Percentiles rank a stretch among this genome's conserved stretches.
phyloP scores from a whole-genome alignment of 1,140 invertebrate species.

The Aporrectodea caliginosa region DNA sequence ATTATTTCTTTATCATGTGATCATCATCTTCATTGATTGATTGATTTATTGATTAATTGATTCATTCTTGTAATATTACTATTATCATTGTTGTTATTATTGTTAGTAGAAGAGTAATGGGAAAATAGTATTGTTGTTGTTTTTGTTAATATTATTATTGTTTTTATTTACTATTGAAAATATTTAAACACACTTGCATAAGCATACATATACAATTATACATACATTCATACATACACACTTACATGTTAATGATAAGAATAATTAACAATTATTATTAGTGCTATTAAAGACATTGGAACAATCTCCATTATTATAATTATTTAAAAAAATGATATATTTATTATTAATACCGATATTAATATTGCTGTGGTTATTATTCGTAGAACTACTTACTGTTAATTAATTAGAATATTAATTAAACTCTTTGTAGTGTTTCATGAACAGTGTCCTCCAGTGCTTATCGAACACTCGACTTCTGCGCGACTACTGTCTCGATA shows the following conservation, averaged over 20 bases:
- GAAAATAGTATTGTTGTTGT: background rate
- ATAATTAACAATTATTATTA: background rate
- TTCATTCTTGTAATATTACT: background rate
- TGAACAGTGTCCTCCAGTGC: constrained; percentile 94
- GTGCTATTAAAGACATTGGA: background rate
- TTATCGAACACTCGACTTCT: constrained; percentile 79
- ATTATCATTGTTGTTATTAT: background rate
- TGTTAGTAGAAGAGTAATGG: no score
- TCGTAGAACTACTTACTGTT: background rate
- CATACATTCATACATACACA: background rate
- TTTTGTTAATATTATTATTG: background rate
- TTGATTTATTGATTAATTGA: background rate
- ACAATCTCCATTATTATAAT: background rate
- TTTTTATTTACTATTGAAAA: background rate
- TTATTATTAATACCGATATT: background rate
- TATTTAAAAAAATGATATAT: background rate
- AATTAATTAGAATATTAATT: background rate
- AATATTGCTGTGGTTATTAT: background rate
- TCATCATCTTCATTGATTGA: background rate
- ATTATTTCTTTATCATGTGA: background rate
- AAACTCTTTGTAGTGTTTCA: constrained; percentile 70
- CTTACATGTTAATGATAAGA: background rate
- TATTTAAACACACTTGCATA: background rate
- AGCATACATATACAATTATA: background rate
- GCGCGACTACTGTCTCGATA: constrained; percentile 70